A percentile compares a stretch with the other conserved stretches of the same genome.
Evolutionary conservation across 2,113 vertebrate species (phyloP).

Genomic region (Deroptyus accipitrinus): DNA sequence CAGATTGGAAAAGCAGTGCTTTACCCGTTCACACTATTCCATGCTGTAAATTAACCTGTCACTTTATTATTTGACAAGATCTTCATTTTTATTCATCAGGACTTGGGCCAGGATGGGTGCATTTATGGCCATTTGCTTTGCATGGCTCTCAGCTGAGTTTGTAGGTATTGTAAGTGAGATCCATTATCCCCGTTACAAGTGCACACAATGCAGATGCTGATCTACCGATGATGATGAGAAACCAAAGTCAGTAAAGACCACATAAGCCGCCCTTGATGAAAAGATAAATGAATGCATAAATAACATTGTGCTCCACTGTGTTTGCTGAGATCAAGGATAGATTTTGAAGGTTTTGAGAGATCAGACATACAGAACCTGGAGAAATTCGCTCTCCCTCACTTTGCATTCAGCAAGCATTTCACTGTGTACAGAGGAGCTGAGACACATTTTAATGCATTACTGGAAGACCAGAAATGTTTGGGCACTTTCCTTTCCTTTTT

Average conservation of each 20-base stretch:
- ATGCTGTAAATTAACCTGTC: constrained; percentile 90
- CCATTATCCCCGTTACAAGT: constrained; percentile 90
- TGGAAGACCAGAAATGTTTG: constrained; percentile 73
- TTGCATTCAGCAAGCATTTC: constrained; percentile 78
- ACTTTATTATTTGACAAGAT: constrained; percentile 91
- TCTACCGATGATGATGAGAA: constrained; percentile 82
- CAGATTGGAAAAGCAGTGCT: constrained; percentile 79
- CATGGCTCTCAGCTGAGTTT: constrained; percentile 82
- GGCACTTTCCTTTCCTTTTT: constrained; percentile 20
- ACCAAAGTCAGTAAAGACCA: constrained; percentile 88
- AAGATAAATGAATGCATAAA: constrained; percentile 93
- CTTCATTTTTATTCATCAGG: constrained; percentile 92
- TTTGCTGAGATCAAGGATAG: constrained; percentile 94
- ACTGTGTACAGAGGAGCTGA: constrained; percentile 77
- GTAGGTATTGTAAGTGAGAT: constrained; percentile 86
- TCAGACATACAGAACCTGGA: constrained; percentile 87
- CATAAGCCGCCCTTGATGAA: constrained; percentile 90
- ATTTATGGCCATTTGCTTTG: constrained; percentile 85
- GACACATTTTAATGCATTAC: constrained; percentile 78
- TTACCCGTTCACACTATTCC: constrained; percentile 74
- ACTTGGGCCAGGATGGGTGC: constrained; percentile 83
- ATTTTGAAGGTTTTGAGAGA: constrained; percentile 91
- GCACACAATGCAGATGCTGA: constrained; percentile 84
- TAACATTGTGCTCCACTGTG: constrained; percentile 85
- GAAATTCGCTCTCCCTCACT: constrained; percentile 79